Percentiles rank a stretch among this genome's conserved stretches.
Evolutionary conservation across 2,113 vertebrate species (phyloP).

Genomic region (Arothron firmamentum): DNA sequence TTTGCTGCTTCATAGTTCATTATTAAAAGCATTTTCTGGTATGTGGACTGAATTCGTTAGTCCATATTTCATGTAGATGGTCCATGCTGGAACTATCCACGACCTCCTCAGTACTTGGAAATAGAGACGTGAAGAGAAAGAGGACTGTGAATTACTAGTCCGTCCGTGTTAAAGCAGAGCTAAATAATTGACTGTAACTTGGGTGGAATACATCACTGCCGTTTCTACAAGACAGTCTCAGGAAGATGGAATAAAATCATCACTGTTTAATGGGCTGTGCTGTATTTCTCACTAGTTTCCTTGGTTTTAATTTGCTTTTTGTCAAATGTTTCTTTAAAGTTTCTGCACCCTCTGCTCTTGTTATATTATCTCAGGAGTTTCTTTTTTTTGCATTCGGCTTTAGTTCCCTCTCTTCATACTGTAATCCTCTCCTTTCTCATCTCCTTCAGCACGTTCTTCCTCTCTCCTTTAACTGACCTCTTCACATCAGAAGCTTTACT

Average conservation of each 20-base stretch:
- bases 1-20: not conserved
- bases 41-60: not conserved
- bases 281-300: not conserved
- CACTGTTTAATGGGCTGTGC: constrained; percentile 8
- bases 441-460: not conserved
- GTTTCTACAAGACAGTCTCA: constrained; percentile 6
- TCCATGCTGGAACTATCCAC: constrained; percentile 16
- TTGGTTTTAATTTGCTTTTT: not conserved
- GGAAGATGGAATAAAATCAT: not conserved
- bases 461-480: constrained; percentile 23
- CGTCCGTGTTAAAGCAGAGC: constrained; percentile 7
- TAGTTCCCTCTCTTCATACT: not conserved
- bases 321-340: constrained; percentile 1
- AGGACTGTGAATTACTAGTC: not conserved
- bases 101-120: constrained; percentile 4
- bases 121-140: not conserved
- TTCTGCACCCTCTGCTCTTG: constrained; percentile 2
- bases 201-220: not conserved
- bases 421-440: constrained; percentile 2
- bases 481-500: constrained; percentile 26
- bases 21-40: too few relatives aligned
- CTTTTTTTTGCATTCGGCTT: not conserved
- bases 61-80: not conserved
- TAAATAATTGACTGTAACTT: constrained; percentile 5
- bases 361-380: constrained; percentile 2